Percentiles rank a stretch among this genome's conserved stretches.
Conservation (phyloP, 2,888 invertebrate genomes). For the Mesopsocus fuscifrons region DNA sequence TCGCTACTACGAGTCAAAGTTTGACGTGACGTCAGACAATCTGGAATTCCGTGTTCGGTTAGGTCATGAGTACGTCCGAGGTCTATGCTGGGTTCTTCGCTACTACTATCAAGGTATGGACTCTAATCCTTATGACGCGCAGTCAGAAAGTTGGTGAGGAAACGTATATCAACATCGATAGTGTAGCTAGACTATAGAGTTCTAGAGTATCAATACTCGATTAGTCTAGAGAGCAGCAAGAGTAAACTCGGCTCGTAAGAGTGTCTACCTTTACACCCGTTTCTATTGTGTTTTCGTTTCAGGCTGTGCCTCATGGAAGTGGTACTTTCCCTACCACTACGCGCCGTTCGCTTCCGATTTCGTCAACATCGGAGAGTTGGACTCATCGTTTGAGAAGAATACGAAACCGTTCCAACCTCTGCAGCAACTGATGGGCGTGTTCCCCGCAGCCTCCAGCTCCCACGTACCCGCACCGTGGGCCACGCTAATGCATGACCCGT, state of each 20-base stretch:
- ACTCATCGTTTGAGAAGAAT: slow-evolving; percentile 69
- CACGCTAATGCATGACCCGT: slow-evolving; percentile 76
- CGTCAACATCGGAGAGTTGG: slow-evolving; percentile 67
- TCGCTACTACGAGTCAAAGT: slow-evolving; percentile 90
- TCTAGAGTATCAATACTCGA: too few species aligned
- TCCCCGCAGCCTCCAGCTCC: slow-evolving; percentile 89
- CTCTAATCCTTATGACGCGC: too few species aligned
- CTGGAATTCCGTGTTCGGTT: slow-evolving; percentile 77
- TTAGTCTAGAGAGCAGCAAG: too few species aligned
- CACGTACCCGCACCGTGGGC: slow-evolving; percentile 93
- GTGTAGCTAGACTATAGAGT: too few species aligned
- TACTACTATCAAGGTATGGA: slow-evolving; percentile 79
- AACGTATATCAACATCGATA: too few species aligned
- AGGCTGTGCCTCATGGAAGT: slow-evolving; percentile 98
- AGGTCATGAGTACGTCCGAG: slow-evolving; percentile 84
- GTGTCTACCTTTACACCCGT: too few species aligned
- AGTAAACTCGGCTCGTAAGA: too few species aligned
- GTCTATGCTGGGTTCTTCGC: slow-evolving; percentile 93
- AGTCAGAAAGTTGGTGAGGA: too few species aligned
- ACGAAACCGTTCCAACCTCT: slow-evolving; percentile 92
- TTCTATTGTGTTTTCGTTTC: too few species aligned
- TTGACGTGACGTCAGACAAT: slow-evolving; percentile 57
- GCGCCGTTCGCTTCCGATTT: slow-evolving; percentile 99
- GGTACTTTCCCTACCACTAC: slow-evolving; percentile 99
- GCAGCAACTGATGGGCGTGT: slow-evolving; percentile 98